Evolutionary conservation across 2,797 vertebrate genomes (phyloP).

Genomic region (Diglossa cyanea): DNA sequence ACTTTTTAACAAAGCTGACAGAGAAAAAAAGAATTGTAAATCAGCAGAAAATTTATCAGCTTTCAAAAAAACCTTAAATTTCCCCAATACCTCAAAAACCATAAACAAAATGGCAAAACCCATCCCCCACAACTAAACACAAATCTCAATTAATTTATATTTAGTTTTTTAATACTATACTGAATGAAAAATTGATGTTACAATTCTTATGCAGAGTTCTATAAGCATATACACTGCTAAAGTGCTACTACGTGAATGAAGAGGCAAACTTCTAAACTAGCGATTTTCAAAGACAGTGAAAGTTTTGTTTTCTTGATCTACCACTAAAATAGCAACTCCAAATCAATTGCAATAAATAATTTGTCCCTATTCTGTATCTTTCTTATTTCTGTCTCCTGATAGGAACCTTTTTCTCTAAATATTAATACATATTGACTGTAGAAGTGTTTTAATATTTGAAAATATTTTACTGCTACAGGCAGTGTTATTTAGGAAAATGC

Average conservation of each 20-base stretch:
- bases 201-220: background rate
- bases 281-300: background rate
- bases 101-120: background rate
- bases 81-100: accelerated
- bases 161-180: background rate
- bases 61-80: accelerated
- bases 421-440: background rate
- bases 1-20: background rate
- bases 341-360: background rate
- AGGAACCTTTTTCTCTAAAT: background rate
- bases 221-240: background rate
- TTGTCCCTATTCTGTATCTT: background rate
- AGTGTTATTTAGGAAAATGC: background rate
- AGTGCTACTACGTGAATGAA: background rate
- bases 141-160: background rate
- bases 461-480: background rate
- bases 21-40: background rate
- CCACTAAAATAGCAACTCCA: background rate
- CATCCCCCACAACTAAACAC: accelerated
- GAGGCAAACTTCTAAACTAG: background rate
- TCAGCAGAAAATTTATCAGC: background rate
- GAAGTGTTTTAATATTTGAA: background rate
- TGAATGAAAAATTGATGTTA: background rate
- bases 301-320: background rate
- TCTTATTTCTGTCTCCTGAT: background rate